A percentile compares a stretch with the other conserved stretches of the same genome.
phyloP scores from a whole-genome alignment of 2,797 vertebrate species.

The Ataeniobius toweri region DNA sequence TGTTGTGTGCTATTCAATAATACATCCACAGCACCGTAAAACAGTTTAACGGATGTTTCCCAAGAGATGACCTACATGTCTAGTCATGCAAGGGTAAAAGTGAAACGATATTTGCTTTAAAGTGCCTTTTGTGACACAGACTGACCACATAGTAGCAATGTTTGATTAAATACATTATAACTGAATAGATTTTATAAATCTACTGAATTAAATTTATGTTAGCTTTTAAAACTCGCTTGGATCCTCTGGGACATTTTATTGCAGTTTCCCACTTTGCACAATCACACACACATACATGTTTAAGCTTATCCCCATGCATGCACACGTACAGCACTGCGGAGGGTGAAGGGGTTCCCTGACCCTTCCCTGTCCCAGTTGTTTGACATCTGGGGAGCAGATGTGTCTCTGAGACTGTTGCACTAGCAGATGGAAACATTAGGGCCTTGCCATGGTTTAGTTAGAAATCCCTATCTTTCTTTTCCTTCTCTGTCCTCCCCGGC shows the following conservation, averaged over 20 bases:
- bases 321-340: slow-evolving; percentile 42
- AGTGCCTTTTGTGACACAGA: neutral
- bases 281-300: slow-evolving; percentile 14
- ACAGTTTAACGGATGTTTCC: slow-evolving; percentile 5
- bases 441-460: slow-evolving; percentile 70
- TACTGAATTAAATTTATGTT: slow-evolving; percentile 16
- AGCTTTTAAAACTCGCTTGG: slow-evolving; percentile 20
- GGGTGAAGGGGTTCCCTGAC: slow-evolving; percentile 85
- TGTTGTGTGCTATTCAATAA: slow-evolving; percentile 22
- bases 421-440: slow-evolving; percentile 77
- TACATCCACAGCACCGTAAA: slow-evolving; percentile 8
- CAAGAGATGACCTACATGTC: slow-evolving; percentile 13
- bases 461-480: slow-evolving; percentile 65
- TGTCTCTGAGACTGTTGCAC: slow-evolving; percentile 71
- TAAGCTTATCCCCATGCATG: slow-evolving; percentile 27
- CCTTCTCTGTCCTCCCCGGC: slow-evolving; percentile 46
- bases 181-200: slow-evolving; percentile 2
- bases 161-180: neutral
- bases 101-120: neutral
- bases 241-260: slow-evolving; percentile 35
- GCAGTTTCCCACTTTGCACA: slow-evolving; percentile 19
- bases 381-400: slow-evolving; percentile 83
- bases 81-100: slow-evolving; percentile 3
- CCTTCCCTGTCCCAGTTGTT: slow-evolving; percentile 72
- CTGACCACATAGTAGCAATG: neutral